These are phyloP conservation scores for Camponotus floridanus DNA, from an alignment of 1,140 invertebrate genomes.

Conservation along the genomic window DNA sequence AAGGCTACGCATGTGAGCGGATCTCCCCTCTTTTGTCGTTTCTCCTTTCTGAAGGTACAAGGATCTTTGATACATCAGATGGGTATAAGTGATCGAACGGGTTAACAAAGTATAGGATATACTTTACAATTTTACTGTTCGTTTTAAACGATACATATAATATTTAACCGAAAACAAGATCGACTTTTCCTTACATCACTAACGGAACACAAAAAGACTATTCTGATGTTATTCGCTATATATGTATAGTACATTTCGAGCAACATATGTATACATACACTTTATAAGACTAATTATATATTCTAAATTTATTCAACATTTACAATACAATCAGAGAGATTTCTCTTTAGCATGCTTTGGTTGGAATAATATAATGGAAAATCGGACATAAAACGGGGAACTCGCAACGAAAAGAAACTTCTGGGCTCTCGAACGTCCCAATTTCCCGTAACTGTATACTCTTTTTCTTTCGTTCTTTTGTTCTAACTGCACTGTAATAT, in stretches of 20 bases:
- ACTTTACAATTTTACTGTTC: background rate
- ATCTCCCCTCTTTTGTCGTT: background rate
- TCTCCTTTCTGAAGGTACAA: background rate
- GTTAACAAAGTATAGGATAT: conserved; percentile 13
- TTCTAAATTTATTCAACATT: conserved; percentile 68
- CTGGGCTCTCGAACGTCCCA: background rate
- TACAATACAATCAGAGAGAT: conserved; percentile 55
- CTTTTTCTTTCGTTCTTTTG: background rate
- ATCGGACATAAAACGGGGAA: conserved; percentile 7
- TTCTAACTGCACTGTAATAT: background rate
- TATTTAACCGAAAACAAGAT: conserved; percentile 12
- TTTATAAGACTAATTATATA: conserved; percentile 52
- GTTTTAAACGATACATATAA: conserved; percentile 38
- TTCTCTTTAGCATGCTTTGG: conserved; percentile 52
- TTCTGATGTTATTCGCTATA: conserved; percentile 54
- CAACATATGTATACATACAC: conserved; percentile 52
- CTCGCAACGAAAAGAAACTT: background rate
- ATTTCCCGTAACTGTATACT: conserved; percentile 20
- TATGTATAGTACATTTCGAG: conserved; percentile 67
- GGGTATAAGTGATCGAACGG: conserved; percentile 7
- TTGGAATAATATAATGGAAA: conserved; percentile 44
- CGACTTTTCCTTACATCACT: conserved; percentile 53
- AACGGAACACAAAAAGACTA: conserved; percentile 68
- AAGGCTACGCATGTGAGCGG: conserved; percentile 24
- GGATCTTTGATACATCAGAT: background rate